Percentiles rank a stretch among this genome's conserved stretches.
Conservation (phyloP, 2,888 invertebrate species). For the Agriopis marginaria region DNA sequence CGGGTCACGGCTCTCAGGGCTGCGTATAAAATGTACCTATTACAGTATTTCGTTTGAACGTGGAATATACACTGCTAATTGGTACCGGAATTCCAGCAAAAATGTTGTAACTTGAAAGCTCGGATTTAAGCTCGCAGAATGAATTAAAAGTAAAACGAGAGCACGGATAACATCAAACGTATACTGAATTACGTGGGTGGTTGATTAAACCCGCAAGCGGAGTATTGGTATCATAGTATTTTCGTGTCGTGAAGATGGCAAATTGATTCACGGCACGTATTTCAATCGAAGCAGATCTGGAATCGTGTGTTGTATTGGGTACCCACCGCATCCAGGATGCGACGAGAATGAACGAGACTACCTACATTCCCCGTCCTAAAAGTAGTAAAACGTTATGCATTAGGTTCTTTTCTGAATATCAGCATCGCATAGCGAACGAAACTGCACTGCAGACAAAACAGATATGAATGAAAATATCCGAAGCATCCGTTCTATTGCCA, state of each 20-base stretch:
- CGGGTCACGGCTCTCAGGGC: conserved; percentile 25
- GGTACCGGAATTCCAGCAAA: conserved; percentile 20
- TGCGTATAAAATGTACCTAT: conserved; percentile 19
- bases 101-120: conserved; percentile 20
- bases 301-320: conserved; percentile 60
- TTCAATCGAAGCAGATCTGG: conserved; percentile 74
- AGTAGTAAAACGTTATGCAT: conserved; percentile 9
- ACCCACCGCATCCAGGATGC: conserved; percentile 38
- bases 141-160: conserved; percentile 40
- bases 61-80: conserved; percentile 28
- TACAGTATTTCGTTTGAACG: conserved; percentile 20
- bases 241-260: conserved; percentile 50
- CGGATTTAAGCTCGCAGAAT: conserved; percentile 14
- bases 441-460: conserved; percentile 21
- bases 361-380: conserved; percentile 12
- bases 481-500: conserved; percentile 21
- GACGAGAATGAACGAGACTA: conserved; percentile 1
- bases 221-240: conserved; percentile 50
- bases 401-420: conserved; percentile 6
- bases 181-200: conserved; percentile 49
- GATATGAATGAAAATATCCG: conserved; percentile 10
- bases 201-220: conserved; percentile 58
- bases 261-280: conserved; percentile 74
- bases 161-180: conserved; percentile 46
- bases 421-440: conserved; percentile 6